phyloP scores from a whole-genome alignment of 2,113 vertebrate genomes.

The Tangachromis dhanisi region DNA sequence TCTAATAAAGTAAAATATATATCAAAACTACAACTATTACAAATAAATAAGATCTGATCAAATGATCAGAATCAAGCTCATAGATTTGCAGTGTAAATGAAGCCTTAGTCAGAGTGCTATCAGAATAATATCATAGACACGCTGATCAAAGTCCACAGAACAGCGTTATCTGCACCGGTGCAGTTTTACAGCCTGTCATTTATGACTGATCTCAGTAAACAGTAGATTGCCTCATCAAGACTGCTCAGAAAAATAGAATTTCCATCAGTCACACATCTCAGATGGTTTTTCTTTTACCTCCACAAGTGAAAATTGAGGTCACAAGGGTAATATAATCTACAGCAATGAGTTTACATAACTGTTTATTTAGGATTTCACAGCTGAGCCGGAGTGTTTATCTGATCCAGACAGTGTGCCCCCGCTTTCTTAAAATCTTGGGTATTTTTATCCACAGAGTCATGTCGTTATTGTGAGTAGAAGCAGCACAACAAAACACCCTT shows the following conservation, averaged over 20 bases:
- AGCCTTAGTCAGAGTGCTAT: neutral
- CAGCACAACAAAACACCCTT: neutral
- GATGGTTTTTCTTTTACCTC: neutral
- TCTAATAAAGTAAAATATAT: neutral
- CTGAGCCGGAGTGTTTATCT: neutral
- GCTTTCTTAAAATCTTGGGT: neutral
- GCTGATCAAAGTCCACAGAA: constrained; percentile 39
- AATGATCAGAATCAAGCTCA: neutral
- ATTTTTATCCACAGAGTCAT: neutral
- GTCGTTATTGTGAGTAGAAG: neutral
- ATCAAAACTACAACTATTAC: neutral
- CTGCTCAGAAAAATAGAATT: neutral
- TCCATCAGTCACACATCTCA: neutral
- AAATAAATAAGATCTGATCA: neutral
- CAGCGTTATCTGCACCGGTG: neutral
- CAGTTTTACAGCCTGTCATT: constrained; percentile 14
- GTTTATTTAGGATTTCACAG: neutral
- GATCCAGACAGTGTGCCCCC: neutral
- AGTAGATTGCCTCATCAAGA: neutral
- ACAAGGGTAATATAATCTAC: neutral
- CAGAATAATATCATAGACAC: neutral
- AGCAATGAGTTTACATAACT: neutral
- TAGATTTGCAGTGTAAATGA: fast-evolving
- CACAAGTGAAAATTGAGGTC: neutral
- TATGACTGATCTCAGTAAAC: constrained; percentile 20